Evolutionary conservation across 2,113 vertebrate species (phyloP), one percentile per base, ranked within the genome.

Genomic region (Nymphicus hollandicus): DNA sequence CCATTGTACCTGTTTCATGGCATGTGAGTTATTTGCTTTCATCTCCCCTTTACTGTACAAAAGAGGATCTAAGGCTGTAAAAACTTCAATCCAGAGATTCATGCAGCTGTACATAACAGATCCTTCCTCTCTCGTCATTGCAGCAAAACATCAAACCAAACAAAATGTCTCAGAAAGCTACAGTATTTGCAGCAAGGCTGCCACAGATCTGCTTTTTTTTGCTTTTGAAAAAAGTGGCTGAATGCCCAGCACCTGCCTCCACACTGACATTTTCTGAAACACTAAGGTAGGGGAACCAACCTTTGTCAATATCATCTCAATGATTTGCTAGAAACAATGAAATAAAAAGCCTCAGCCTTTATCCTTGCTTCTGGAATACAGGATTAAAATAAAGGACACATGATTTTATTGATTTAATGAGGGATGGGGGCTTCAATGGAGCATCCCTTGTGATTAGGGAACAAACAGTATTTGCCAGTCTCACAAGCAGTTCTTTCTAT

Each of bases 391-490:
- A 97, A 98, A 98, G 81, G 97, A 98, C 97, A 96, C 84, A 96
- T 96, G 97, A 97, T 97, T 98, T 97, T 98, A 98, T 98, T 98
- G 97, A 97, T 97, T 97, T 98, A 98, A 98, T 97, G 97, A 98
- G 94, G 94, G 90, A 92, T 58, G 56, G 81, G 87, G 80, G 39
- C 78, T 97, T 94, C 78, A 89, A 56, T 25, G 31, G 52, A 89
- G 79, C 86, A 95, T 95, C 86, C 68, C 91, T 82, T 33, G 31
- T 91, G 89, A 96, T 95, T 79, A 79, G 77, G 81, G 90, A 96
- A 74, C 47, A 61, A 93, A 89, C 56, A 17, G 1, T 43, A 60
- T 89, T 95, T 93, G 90, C 94, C 93, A 88, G 88, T 93, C 85
- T 89, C 84, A 10, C 35, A 96, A 92, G 29, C 43, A 76, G 76